Base-by-base conservation (phyloP, 2,113 vertebrate genomes). In the Atherinomorus stipes region DNA sequence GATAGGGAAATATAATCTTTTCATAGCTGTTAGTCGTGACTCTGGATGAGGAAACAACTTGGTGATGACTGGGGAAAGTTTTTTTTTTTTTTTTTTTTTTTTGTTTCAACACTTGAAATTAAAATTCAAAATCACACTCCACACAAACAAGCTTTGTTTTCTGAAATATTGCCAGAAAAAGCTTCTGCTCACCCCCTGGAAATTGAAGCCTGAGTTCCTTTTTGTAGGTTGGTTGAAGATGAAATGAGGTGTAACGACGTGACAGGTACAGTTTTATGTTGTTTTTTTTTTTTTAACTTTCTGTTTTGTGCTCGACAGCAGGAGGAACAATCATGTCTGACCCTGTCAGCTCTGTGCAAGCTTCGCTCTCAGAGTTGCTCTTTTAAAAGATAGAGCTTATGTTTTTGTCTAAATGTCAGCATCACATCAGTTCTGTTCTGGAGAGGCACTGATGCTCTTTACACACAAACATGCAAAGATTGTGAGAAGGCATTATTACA, bases 341-440 rank as follows among this genome's bases (percentile, higher is more conserved):
- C 70, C 79, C 53, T 47, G 76, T 71, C 82, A 56, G 49, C 2
- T 80, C 66, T 63, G 34, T 9, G 45, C 0, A 11, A 76, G 74
- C 68, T 71, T 68, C 62, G 31, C 67, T 81, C 67, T 72, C 63
- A 47, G 18, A 57, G 74, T 53, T 77, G 82, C 86, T 87, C 78
- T 80, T 85, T 80, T 47, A 69, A 79, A 87, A 78, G 77, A 82
- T 31, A 0, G 23, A 42, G 58, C 74, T 64, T 59, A 31, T 74
- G 80, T 74, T 76, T n/a, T 78, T 65, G 59, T 83, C 56, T 65
- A 89, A 89, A 89, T 89, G 85, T 88, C 87, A 88, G 65, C 74
- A 53, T 10, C 34, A n/a, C 71, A 53, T 83, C 71, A 52, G 63
- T 42, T 78, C 67, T 69, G 60, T 85, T 84, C 66, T 76, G 74